Evolutionary conservation across 2,888 invertebrate species (phyloP).

Genomic region (Camptogramma bilineatum): DNA sequence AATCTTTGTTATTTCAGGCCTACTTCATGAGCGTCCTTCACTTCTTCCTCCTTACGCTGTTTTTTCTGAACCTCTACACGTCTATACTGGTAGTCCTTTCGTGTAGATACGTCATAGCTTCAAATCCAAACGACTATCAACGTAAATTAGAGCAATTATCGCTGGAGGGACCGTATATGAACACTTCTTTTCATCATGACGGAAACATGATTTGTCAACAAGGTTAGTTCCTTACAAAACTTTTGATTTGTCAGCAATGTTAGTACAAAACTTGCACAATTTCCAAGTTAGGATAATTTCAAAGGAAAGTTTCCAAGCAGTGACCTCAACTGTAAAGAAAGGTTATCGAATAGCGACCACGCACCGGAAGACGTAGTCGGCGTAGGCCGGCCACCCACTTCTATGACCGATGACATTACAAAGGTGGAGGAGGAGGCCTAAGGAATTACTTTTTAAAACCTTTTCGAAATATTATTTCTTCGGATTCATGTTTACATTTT

Average conservation of each 20-base stretch:
- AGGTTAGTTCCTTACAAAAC: too few relatives aligned
- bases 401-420: conserved; percentile 22
- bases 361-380: conserved; percentile 18
- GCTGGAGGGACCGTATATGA: conserved; percentile 57
- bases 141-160: conserved; percentile 53
- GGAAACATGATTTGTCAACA: conserved; percentile 74
- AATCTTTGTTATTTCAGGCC: conserved; percentile 61
- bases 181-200: conserved; percentile 56
- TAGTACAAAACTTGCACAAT: too few relatives aligned
- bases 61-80: conserved; percentile 78
- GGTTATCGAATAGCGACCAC: conserved; percentile 9
- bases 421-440: conserved; percentile 12
- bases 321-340: conserved; percentile 4
- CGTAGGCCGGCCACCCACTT: conserved; percentile 30
- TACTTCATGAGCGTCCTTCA: conserved; percentile 80
- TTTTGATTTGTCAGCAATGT: conserved; percentile 73
- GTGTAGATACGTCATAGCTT: conserved; percentile 69
- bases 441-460: neutral
- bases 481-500: neutral
- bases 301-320: neutral
- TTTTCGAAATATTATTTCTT: neutral
- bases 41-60: conserved; percentile 75
- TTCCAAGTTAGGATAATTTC: neutral
- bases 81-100: conserved; percentile 72
- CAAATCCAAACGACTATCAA: conserved; percentile 58